Base-by-base conservation (phyloP, 2,888 invertebrate species). In the Nipponacmea schrenckii region DNA sequence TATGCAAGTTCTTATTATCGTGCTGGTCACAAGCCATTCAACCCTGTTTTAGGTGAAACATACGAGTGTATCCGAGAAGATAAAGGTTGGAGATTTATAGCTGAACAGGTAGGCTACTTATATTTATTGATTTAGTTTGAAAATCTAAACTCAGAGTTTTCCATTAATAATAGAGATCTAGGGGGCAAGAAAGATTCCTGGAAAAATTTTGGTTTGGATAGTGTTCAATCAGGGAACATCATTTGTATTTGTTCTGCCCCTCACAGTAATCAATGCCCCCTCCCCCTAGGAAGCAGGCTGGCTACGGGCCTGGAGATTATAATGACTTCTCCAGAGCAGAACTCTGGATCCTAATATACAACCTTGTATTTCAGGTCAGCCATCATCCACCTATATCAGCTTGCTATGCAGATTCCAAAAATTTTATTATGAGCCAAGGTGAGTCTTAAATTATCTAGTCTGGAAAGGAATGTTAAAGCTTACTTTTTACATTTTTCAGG, bases 371-470 rank as follows among this genome's bases (percentile, higher is more conserved):
- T 69, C 78, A 93, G 93, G 94, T 95, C 2, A 94, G 94, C 67
- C 95, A 95, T 88, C 95, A 95, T 90, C 95, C 95, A 1, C 95
- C 95, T 0, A 92, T 95, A 31, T 94, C 94, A 70, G 94, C 94
- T 27, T 94, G 94, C 81, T 92, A 94, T 90, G 94, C 94, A 67
- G 93, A 94, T 86, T 93, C 94, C 5, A 89, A 92, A 56, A 93
- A 92, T 85, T 95, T 94, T 91, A 91, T 91, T 31, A 93, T 94
- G 89, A 94, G 94, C 93, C 95, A 95, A 90, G 90, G 87, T 86
- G 72, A 66, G 56, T 56, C 20, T n/a, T 56, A n/a, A 56, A 14
- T 48, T 15, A 17, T 15, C 50, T 15, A 14, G 50, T 14, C 50
- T 5, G 12, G 14, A 12, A 17, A 50, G n/a, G 20, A 50, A 50